phyloP scores from a whole-genome alignment of 2,797 vertebrate species.

The Epinephelus malabaricus region DNA sequence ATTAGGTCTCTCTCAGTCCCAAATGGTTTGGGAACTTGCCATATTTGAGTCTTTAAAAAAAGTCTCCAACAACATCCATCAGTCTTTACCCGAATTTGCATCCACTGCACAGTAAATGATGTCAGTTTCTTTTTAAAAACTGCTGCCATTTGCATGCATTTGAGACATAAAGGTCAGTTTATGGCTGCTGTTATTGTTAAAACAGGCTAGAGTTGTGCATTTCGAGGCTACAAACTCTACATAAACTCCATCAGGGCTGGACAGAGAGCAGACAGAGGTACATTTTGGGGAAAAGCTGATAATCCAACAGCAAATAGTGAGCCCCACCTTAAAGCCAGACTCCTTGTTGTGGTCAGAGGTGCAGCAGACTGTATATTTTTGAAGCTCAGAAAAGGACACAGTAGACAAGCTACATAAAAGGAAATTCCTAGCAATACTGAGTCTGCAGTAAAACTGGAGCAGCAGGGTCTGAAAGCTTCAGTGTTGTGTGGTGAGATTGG shows the following conservation, averaged over 20 bases:
- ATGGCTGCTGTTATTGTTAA: not conserved
- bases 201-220: not conserved
- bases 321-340: constrained; percentile 35
- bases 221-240: constrained; percentile 11
- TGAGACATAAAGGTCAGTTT: not conserved
- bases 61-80: not conserved
- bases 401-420: constrained; percentile 33
- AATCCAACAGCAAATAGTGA: constrained; percentile 32
- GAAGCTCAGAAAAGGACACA: constrained; percentile 46
- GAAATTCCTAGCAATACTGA: constrained; percentile 29
- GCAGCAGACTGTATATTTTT: constrained; percentile 44
- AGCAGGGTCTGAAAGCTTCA: constrained; percentile 27
- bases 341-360: constrained; percentile 41
- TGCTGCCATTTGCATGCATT: not conserved
- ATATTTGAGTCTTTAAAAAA: not conserved
- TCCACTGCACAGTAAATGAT: not conserved
- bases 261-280: constrained; percentile 1
- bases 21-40: not conserved
- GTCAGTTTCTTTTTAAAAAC: not conserved
- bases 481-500: constrained; percentile 18
- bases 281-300: constrained; percentile 11
- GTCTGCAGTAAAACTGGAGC: constrained; percentile 40
- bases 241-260: not conserved
- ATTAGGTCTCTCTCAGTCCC: constrained; percentile 5
- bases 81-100: not conserved